Conservation (phyloP, 2,797 vertebrate species). For the Hemitrygon akajei region DNA sequence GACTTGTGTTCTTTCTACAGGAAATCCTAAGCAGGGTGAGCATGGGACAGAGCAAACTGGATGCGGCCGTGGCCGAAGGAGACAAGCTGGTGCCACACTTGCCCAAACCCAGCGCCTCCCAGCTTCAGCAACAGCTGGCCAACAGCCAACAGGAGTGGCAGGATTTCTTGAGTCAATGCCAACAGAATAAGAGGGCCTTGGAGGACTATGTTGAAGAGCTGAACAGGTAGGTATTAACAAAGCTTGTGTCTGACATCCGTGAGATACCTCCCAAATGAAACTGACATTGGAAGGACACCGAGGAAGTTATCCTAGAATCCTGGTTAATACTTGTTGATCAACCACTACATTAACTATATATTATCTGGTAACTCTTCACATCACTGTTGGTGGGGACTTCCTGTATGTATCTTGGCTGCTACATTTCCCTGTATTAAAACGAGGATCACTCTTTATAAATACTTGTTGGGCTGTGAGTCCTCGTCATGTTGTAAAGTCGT, state of each 20-base stretch:
- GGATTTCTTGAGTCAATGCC: slow-evolving; percentile 76
- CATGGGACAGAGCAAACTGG: slow-evolving; percentile 77
- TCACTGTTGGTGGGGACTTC: background rate
- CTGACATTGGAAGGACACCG: background rate
- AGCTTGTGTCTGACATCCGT: background rate
- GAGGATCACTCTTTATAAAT: no score
- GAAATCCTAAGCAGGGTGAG: slow-evolving; percentile 71
- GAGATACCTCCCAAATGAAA: background rate
- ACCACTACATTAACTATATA: background rate
- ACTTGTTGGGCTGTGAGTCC: background rate
- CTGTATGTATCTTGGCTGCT: background rate
- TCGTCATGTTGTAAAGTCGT: background rate
- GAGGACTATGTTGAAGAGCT: slow-evolving; percentile 75
- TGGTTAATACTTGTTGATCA: background rate
- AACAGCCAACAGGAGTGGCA: slow-evolving; percentile 85
- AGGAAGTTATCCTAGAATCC: background rate
- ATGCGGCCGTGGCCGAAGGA: slow-evolving; percentile 77
- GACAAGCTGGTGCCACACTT: slow-evolving; percentile 79
- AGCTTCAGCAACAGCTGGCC: slow-evolving; percentile 80
- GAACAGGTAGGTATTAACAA: slow-evolving; percentile 51
- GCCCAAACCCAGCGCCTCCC: slow-evolving; percentile 70
- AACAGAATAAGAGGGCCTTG: slow-evolving; percentile 77
- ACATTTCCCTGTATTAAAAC: background rate
- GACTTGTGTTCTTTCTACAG: slow-evolving; percentile 50
- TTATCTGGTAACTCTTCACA: background rate